Evolutionary conservation across 2,888 invertebrate species (phyloP), one percentile per base, ranked within the genome.

Genomic region (Charanyca ferruginea): DNA sequence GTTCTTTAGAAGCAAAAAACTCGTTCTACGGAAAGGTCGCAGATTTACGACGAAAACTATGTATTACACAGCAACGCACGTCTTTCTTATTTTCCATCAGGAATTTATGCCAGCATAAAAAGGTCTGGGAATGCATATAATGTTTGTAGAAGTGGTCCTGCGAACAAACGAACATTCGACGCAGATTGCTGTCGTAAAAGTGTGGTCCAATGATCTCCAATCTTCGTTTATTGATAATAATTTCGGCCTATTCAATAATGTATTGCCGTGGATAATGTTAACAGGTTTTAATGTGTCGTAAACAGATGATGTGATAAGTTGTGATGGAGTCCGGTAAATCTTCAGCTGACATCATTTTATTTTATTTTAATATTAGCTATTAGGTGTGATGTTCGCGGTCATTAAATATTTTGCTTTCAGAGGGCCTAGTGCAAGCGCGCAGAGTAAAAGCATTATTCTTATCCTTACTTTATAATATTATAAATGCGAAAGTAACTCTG

Each of bases 131-230:
- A 94, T 94, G 93, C 94, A 94, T 93, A 91, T 93, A 91, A 92
- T 89, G 89, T 78, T 67, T 8, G 16, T 77, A 79, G 81, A 87
- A 88, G 88, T 90, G 86, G 82, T 85, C 81, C 84, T 81, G 85
- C 89, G 87, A 90, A 92, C 89, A 89, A 86, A 83, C 84, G 83
- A 82, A 84, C 87, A 89, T 89, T 90, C 87, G 79, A 83, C 85
- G 87, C 83, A 93, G 92, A 95, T 95, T 94, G 93, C 92, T 90
- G 91, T 94, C 94, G 90, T 95, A 94, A 94, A 94, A 91, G 77
- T 85, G 88, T 88, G 91, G 91, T 91, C 93, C 90, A 87, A 88
- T 90, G 94, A 94, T 94, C 94, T 93, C 92, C 92, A 94, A 94
- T 95, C 94, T 90, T 87, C 81, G 87, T 94, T 95, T 94, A 95